These are phyloP conservation scores for Vanessa tameamea DNA, from an alignment of 1,140 invertebrate species.

Conservation along the genomic window DNA sequence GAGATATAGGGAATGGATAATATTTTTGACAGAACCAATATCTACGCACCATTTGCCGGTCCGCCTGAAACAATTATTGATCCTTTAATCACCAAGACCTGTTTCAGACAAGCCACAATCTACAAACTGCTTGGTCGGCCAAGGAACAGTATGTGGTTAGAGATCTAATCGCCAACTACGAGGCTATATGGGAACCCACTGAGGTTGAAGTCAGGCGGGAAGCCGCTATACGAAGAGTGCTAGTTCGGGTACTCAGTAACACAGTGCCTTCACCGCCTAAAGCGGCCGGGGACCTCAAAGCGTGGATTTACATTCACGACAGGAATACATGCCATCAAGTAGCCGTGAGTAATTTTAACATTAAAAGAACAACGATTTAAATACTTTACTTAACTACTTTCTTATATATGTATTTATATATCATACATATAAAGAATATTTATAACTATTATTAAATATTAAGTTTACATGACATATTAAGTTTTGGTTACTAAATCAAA, in stretches of 20 bases:
- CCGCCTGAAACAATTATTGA: too few relatives aligned
- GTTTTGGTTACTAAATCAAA: too few relatives aligned
- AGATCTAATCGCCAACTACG: slow-evolving; percentile 84
- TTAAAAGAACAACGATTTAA: too few relatives aligned
- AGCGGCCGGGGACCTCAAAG: slow-evolving; percentile 88
- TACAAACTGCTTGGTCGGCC: slow-evolving; percentile 82
- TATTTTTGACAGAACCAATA: background rate
- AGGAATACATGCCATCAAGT: slow-evolving; percentile 82
- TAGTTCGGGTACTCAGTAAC: slow-evolving; percentile 85
- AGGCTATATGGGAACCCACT: slow-evolving; percentile 80
- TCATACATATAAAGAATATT: too few relatives aligned
- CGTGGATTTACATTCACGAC: slow-evolving; percentile 88
- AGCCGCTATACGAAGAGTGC: slow-evolving; percentile 85
- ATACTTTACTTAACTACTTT: too few relatives aligned
- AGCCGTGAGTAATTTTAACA: slow-evolving; percentile 78
- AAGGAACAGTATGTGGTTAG: slow-evolving; percentile 85
- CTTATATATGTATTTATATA: too few relatives aligned
- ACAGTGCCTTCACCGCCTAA: slow-evolving; percentile 81
- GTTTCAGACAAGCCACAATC: slow-evolving; percentile 59
- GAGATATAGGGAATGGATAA: too few relatives aligned
- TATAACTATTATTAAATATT: too few relatives aligned
- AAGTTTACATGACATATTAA: too few relatives aligned
- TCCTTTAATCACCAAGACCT: background rate
- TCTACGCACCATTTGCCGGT: background rate
- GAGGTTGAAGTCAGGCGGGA: slow-evolving; percentile 83